Conservation (phyloP, 2,888 invertebrate species). For the Cryptus viduatorius region DNA sequence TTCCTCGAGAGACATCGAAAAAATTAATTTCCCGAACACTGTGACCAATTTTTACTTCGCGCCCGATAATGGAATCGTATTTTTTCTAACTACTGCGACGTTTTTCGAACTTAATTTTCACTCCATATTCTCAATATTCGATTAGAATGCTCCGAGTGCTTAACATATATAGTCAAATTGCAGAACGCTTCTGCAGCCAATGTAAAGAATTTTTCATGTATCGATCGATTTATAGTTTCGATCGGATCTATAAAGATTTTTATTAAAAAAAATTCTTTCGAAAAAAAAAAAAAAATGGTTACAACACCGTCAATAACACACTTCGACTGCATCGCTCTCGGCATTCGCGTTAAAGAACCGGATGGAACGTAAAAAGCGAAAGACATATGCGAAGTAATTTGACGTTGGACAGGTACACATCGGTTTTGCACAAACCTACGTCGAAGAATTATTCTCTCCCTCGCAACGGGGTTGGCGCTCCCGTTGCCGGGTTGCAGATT, state of each 20-base stretch:
- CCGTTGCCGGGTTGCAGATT: constrained; percentile 11
- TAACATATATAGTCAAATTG: too few species aligned
- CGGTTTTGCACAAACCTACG: constrained; percentile 51
- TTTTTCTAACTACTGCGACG: too few species aligned
- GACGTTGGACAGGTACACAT: constrained; percentile 53
- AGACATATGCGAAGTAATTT: constrained; percentile 42
- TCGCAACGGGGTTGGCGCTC: constrained; percentile 17
- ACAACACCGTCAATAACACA: background rate
- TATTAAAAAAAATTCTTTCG: background rate
- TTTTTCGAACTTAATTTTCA: too few species aligned
- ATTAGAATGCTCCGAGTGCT: too few species aligned
- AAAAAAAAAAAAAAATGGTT: background rate
- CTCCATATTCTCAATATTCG: too few species aligned
- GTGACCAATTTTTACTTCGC: background rate
- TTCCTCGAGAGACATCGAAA: background rate
- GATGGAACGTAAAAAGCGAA: background rate
- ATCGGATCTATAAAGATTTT: background rate
- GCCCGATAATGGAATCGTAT: too few species aligned
- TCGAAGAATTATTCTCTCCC: constrained; percentile 59
- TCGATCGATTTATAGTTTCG: too few species aligned
- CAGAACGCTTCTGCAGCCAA: too few species aligned
- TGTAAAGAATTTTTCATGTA: too few species aligned
- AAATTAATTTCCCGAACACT: background rate
- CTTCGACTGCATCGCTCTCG: background rate
- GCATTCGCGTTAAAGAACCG: background rate